A percentile compares a stretch with the other conserved stretches of the same genome.
Evolutionary conservation across 2,113 vertebrate species (phyloP).

Genomic region (Panthera tigris): DNA sequence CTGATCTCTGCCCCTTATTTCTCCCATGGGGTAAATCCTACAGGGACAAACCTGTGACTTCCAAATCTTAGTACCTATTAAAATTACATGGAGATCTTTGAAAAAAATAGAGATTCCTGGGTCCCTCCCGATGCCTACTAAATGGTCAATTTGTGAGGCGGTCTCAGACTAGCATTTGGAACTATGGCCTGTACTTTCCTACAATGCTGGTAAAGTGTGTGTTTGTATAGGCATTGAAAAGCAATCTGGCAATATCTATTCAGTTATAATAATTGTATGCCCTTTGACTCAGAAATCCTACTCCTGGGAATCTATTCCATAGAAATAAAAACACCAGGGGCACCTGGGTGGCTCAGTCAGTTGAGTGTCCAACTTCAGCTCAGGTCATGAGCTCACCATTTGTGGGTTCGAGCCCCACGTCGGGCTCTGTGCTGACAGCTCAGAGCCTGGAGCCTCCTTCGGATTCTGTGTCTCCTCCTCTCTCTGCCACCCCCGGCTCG

Average conservation of each 20-base stretch:
- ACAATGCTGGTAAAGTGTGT: not conserved
- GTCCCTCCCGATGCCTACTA: not conserved
- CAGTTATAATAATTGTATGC: not conserved
- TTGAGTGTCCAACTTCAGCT: too few relatives aligned
- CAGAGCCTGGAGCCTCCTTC: too few relatives aligned
- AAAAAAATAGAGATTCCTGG: not conserved
- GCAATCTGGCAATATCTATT: not conserved
- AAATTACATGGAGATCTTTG: not conserved
- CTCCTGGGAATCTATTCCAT: not conserved
- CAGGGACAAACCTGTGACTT: not conserved
- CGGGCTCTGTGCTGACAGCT: too few relatives aligned
- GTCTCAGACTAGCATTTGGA: not conserved
- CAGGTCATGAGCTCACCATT: too few relatives aligned
- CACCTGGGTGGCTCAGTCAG: too few relatives aligned
- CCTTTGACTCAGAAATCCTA: not conserved
- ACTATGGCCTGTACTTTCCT: too few relatives aligned
- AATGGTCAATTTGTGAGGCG: not conserved
- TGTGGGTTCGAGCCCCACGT: too few relatives aligned
- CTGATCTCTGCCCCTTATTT: not conserved
- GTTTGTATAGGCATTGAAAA: not conserved
- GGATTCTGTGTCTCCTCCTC: too few relatives aligned
- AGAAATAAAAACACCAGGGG: not conserved
- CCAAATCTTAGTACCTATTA: not conserved
- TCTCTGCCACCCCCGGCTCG: too few relatives aligned
- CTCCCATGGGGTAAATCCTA: not conserved